Evolutionary conservation across 2,888 invertebrate genomes (phyloP).

Genomic region (Atethmia centrago): DNA sequence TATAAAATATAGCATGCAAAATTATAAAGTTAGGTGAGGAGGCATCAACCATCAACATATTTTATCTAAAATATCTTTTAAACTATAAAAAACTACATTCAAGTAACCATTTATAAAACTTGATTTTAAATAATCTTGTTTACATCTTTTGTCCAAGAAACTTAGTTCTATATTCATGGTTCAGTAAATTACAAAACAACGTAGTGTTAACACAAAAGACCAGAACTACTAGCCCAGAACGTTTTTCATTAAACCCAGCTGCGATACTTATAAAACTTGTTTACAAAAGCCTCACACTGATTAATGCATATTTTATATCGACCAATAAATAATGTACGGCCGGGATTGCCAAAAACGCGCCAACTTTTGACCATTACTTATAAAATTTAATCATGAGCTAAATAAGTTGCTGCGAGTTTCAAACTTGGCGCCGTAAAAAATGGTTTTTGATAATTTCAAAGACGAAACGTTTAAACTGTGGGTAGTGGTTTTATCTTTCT

Average conservation of each 20-base stretch:
- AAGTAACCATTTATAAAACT: too few relatives aligned
- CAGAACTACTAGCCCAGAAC: slow-evolving; percentile 16
- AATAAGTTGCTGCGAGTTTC: slow-evolving; percentile 69
- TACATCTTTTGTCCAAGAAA: background rate
- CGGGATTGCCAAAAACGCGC: slow-evolving; percentile 77
- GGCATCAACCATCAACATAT: too few relatives aligned
- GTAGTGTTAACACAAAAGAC: slow-evolving; percentile 21
- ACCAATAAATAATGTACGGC: slow-evolving; percentile 82
- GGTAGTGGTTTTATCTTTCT: slow-evolving; percentile 16
- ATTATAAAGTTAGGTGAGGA: too few relatives aligned
- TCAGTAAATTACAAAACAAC: background rate
- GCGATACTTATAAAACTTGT: slow-evolving; percentile 74
- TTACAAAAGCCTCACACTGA: slow-evolving; percentile 73
- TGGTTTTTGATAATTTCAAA: slow-evolving; percentile 44
- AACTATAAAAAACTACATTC: too few relatives aligned
- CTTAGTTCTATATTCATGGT: background rate
- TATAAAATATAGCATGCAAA: too few relatives aligned
- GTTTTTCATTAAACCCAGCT: slow-evolving; percentile 72
- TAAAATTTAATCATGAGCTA: slow-evolving; percentile 84
- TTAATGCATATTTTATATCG: slow-evolving; percentile 83
- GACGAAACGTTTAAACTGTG: slow-evolving; percentile 38
- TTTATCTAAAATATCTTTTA: too few relatives aligned
- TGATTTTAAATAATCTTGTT: too few relatives aligned
- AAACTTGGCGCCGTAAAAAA: slow-evolving; percentile 56
- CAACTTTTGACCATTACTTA: slow-evolving; percentile 83